Evolutionary conservation across 2,888 invertebrate species (phyloP), one percentile per base, ranked within the genome.

Genomic region (Ecliptopera silaceata): DNA sequence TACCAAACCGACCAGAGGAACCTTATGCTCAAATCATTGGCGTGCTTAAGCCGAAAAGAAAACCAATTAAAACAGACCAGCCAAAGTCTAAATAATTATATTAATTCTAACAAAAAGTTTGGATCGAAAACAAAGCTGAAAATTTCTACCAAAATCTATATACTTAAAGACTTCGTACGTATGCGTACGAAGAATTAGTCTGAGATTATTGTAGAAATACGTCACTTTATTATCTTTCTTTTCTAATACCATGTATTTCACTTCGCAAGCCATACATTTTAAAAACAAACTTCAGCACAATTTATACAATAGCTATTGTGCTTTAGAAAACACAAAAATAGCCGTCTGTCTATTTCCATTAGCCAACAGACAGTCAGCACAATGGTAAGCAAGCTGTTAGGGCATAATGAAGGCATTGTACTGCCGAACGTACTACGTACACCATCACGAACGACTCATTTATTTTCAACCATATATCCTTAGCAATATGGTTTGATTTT

Each of bases 331-430:
- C 57, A 62, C 61, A 67, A 70, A 70, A 71, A 67, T 63, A 64
- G 62, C 57, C 43, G 46, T 51, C 64, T 63, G 68, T 74, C 71
- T 77, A 79, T 82, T 84, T 82, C 82, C 79, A 84, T 82, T 82
- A 79, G 70, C 73, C 56, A 65, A 66, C 78, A 75, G 79, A 77
- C 75, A 75, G 72, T 65, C 74, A 64, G 74, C 79, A 80, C 82
- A 83, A 85, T 86, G 77, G 83, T 81, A 81, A 83, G 86, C 84
- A 82, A 85, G 86, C 83, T 81, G 83, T 79, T 79, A 77, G 75
- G 69, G 72, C 74, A 82, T 87, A 87, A 87, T 87, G 86, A 87
- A 84, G 83, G 82, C 77, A 86, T 87, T 87, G 88, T 87, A 72
- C 59, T 63, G 61, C 59, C 51, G 64, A 59, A 59, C 56, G 58